phyloP scores from a whole-genome alignment of 2,888 invertebrate species.

The Lepidocyrtoides sp. region DNA sequence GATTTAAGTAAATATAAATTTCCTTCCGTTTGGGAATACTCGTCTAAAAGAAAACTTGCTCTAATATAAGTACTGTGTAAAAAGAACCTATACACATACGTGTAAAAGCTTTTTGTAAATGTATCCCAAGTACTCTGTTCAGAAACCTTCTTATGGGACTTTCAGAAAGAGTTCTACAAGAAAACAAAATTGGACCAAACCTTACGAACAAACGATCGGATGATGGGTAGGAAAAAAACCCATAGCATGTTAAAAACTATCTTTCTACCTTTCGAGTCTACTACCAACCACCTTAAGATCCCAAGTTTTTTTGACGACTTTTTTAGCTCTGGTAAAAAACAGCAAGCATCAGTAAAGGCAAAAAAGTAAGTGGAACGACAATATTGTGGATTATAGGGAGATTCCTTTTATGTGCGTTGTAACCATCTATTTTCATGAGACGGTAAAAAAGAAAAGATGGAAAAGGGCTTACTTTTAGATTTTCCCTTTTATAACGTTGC shows the following conservation, averaged over 20 bases:
- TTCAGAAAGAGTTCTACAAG: too few species aligned
- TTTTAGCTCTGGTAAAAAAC: too few species aligned
- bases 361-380: slow-evolving; percentile 20
- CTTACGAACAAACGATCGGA: slow-evolving; percentile 35
- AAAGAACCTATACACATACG: too few species aligned
- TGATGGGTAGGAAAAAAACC: slow-evolving; percentile 7
- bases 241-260: background rate
- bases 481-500: background rate
- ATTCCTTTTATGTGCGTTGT: slow-evolving; percentile 34
- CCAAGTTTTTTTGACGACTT: too few species aligned
- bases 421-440: slow-evolving; percentile 27
- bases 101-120: background rate
- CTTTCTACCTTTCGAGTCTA: background rate
- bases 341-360: background rate
- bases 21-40: background rate
- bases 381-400: slow-evolving; percentile 49
- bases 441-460: background rate
- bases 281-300: background rate
- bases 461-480: background rate
- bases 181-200: too few species aligned
- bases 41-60: background rate
- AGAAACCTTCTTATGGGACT: too few species aligned
- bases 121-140: too few species aligned
- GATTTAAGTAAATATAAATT: background rate
- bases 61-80: too few species aligned